Percentiles rank a stretch among this genome's conserved stretches.
phyloP scores from a whole-genome alignment of 2,888 invertebrate species.

The Scaptodrosophila latifasciaeformis region DNA sequence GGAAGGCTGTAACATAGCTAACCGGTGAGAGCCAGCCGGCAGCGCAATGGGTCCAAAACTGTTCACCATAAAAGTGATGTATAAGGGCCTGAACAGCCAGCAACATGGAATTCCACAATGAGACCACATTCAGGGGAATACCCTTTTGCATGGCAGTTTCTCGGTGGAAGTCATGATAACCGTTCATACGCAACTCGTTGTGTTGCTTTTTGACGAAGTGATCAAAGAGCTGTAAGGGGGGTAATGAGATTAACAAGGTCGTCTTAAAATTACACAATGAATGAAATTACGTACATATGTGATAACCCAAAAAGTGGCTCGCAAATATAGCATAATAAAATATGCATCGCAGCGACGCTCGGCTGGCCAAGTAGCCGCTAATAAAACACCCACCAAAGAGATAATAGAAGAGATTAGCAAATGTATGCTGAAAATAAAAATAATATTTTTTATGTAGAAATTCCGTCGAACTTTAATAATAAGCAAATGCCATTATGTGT shows the following conservation, averaged over 20 bases:
- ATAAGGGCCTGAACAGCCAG: constrained; percentile 78
- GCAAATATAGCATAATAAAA: constrained; percentile 78
- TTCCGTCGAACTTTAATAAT: constrained; percentile 19
- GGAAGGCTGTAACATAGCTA: constrained; percentile 78
- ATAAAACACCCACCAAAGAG: constrained; percentile 68
- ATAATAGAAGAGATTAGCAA: constrained; percentile 71
- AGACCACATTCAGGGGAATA: constrained; percentile 79
- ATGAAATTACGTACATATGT: constrained; percentile 75
- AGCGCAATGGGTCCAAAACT: constrained; percentile 77
- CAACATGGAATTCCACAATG: constrained; percentile 79
- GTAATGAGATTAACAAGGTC: too few relatives aligned
- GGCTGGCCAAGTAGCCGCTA: constrained; percentile 63
- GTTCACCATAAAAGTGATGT: constrained; percentile 77
- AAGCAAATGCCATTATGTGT: background rate
- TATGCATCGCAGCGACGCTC: constrained; percentile 77
- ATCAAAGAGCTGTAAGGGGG: constrained; percentile 77
- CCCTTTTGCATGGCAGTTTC: constrained; percentile 78
- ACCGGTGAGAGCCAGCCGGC: constrained; percentile 76
- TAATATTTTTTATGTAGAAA: constrained; percentile 15
- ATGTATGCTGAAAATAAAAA: constrained; percentile 59
- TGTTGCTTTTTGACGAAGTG: constrained; percentile 79
- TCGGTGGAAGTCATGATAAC: constrained; percentile 82
- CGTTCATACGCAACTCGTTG: constrained; percentile 79
- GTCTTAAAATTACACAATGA: too few relatives aligned
- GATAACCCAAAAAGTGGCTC: constrained; percentile 78